phyloP scores from a whole-genome alignment of 2,888 invertebrate genomes.

The Dryococelus australis region DNA sequence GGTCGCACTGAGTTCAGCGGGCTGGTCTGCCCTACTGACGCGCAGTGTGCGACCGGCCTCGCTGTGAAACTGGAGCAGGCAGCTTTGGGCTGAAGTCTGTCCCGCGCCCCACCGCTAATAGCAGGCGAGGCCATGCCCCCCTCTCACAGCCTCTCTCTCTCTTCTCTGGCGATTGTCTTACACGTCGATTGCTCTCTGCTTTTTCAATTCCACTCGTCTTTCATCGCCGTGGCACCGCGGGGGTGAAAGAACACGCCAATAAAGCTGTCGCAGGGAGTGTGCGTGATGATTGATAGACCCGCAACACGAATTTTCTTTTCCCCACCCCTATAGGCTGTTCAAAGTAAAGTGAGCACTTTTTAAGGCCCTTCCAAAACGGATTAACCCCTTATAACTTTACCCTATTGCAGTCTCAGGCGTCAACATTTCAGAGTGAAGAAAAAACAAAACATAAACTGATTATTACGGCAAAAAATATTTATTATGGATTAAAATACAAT shows the following conservation, averaged over 20 bases:
- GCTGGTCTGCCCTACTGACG: no score
- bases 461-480: no score
- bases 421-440: no score
- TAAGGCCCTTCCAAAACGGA: no score
- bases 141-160: slow-evolving; percentile 17
- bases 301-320: background rate
- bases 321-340: no score
- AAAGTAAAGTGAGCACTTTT: no score
- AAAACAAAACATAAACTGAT: no score
- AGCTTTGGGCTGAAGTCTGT: background rate
- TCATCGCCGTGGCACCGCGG: background rate
- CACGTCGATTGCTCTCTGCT: slow-evolving; percentile 13
- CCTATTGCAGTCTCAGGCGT: no score
- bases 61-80: background rate
- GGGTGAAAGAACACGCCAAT: background rate
- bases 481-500: no score
- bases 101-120: slow-evolving; percentile 24
- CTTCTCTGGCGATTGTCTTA: background rate
- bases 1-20: no score
- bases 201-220: background rate
- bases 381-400: no score
- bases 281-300: background rate
- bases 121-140: background rate
- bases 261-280: background rate
- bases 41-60: background rate